Percentiles rank a stretch among this genome's conserved stretches.
Conservation (phyloP, 2,797 vertebrate species). For the Rhodeus uyekii region DNA sequence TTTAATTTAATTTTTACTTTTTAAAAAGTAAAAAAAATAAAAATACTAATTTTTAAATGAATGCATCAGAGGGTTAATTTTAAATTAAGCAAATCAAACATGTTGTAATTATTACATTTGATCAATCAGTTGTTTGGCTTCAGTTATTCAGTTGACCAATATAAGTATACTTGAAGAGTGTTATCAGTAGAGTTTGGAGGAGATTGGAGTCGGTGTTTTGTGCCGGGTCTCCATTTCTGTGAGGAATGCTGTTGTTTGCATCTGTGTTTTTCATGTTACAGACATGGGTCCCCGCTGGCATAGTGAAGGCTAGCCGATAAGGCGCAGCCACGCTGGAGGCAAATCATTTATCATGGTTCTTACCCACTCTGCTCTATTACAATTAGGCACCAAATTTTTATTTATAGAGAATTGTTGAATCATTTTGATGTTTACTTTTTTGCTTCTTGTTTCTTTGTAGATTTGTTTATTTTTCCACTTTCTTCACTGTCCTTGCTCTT, state of each 20-base stretch:
- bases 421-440: slow-evolving; percentile 57
- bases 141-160: neutral
- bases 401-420: slow-evolving; percentile 31
- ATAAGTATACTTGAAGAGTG: slow-evolving; percentile 12
- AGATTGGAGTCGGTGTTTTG: slow-evolving; percentile 61
- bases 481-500: slow-evolving; percentile 34
- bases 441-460: slow-evolving; percentile 57
- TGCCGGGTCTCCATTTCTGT: slow-evolving; percentile 72
- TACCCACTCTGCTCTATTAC: slow-evolving; percentile 79
- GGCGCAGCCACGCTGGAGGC: slow-evolving; percentile 84
- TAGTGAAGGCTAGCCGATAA: slow-evolving; percentile 87
- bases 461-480: neutral
- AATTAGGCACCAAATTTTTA: slow-evolving; percentile 69
- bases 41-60: too few relatives aligned
- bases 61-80: neutral
- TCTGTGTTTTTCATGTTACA: slow-evolving; percentile 89
- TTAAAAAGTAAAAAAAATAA: too few relatives aligned
- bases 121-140: neutral
- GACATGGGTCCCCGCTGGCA: slow-evolving; percentile 84
- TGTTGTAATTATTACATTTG: neutral
- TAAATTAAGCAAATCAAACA: neutral
- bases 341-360: slow-evolving; percentile 83
- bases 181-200: slow-evolving; percentile 50
- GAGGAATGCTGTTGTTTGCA: slow-evolving; percentile 86
- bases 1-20: too few relatives aligned